Conservation (phyloP, 2,888 invertebrate species). For the Scaptomyza reducta region DNA sequence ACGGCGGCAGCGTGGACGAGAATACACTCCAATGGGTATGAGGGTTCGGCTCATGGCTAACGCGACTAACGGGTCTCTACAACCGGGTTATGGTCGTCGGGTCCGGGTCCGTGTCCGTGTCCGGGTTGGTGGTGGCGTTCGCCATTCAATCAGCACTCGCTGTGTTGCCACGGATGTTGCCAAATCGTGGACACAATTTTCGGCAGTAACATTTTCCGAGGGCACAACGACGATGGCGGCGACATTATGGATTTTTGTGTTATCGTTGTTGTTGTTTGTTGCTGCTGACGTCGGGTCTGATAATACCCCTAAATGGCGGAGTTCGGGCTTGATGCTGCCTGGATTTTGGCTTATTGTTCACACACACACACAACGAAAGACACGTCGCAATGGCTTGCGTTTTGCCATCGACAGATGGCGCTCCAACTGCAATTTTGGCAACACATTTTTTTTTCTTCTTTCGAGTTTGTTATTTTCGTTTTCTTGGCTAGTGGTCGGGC, state of each 20-base stretch:
- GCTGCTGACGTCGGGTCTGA: constrained; percentile 46
- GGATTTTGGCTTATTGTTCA: constrained; percentile 56
- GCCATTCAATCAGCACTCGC: constrained; percentile 52
- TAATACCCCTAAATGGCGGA: constrained; percentile 46
- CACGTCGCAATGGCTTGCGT: constrained; percentile 33
- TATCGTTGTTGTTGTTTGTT: constrained; percentile 12
- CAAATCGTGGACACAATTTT: constrained; percentile 63
- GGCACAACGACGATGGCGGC: constrained; percentile 24
- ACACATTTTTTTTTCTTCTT: neutral
- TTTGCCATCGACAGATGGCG: constrained; percentile 63
- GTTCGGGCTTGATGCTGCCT: constrained; percentile 38
- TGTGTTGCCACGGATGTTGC: constrained; percentile 55
- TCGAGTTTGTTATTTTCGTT: neutral
- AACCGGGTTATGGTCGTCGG: constrained; percentile 6
- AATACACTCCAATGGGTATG: constrained; percentile 1
- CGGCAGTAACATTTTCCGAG: constrained; percentile 46
- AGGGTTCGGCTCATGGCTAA: constrained; percentile 13
- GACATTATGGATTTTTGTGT: constrained; percentile 33
- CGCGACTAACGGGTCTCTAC: constrained; percentile 32
- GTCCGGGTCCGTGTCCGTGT: no score
- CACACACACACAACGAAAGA: constrained; percentile 31
- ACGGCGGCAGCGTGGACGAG: constrained; percentile 3
- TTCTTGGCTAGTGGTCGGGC: neutral
- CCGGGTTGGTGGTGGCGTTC: neutral
- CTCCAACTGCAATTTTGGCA: constrained; percentile 45